Base-by-base conservation (phyloP, 2,888 invertebrate genomes). In the Apomyelois bistriatella region DNA sequence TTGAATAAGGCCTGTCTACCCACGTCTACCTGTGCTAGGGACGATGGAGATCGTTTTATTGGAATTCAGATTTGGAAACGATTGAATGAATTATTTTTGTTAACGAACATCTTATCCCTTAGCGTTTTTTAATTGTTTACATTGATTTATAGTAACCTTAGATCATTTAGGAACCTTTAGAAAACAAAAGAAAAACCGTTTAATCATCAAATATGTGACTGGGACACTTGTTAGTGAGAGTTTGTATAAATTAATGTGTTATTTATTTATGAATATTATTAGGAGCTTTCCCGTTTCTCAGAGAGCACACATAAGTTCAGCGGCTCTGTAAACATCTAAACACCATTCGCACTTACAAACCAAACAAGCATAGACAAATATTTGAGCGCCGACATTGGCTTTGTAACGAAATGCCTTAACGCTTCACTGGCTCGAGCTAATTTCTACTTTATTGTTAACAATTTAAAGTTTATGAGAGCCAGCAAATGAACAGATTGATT, bases 261-360 rank as follows among this genome's bases (percentile, higher is more conserved):
- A 81, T 79, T 68, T 76, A 70, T 83, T 82, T 82, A 82, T 84
- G 79, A 84, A 78, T 75, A 70, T 74, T 75, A 81, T 82, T 82
- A 84, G 77, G 77, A 74, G 73, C 68, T 68, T 61, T 64, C 60
- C 62, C 60, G 66, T 63, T 72, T 68, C 68, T 66, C 73, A 68
- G 66, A 72, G 70, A 71, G 73, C 72, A 73, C 79, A 83, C 75
- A 82, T 77, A 78, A 82, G 82, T 82, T 81, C 85, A 81, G 82
- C 83, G 79, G 82, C 83, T 82, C 71, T 65, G 82, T 79, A 87
- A 87, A 89, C 84, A 89, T 78, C 79, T 83, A 82, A 86, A 85
- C 86, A 85, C 88, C 87, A 89, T 89, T 89, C 85, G 86, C 86
- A 89, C 88, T 88, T 85, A 87, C 87, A 85, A 84, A 83, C 72